Base-by-base conservation (phyloP, 2,888 invertebrate species). In the Drosophila neotestacea region DNA sequence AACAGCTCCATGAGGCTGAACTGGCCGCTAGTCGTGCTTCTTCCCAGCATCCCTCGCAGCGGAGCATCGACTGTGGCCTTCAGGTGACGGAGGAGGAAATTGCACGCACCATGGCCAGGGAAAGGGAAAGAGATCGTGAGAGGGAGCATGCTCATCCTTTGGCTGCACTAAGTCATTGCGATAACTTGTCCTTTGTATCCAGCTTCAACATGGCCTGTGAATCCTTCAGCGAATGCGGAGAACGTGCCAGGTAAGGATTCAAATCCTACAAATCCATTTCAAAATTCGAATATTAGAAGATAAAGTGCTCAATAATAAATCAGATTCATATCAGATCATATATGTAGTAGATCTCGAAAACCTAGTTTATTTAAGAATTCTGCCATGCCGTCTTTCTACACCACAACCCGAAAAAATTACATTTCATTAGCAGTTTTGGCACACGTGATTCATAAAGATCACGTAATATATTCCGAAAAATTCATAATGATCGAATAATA, bases 51-150 rank as follows among this genome's bases (percentile, higher is more conserved):
- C 96, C 96, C 10, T 97, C 97, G 16, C 97, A 97, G 51, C 91
- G 91, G 44, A 92, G 90, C 79, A 91, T 91, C 50, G 92, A 98
- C 97, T 91, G 95, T 68, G 97, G 97, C 83, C 94, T 97, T 60
- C 98, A 98, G 94, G 97, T 97, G 58, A 98, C 97, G 6, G 98
- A 98, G 93, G 98, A 98, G 93, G 98, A 98, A 90, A 98, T 98
- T 71, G 97, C 97, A 4, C 94, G 95, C 59, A 97, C 97, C 86
- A 97, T 97, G 96, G 66, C 73, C 11, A 52, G 47, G 50, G 54
- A 76, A 6, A 10, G 70, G 50, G 60, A 67, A 3, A 34, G 72
- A 28, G 74, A 74, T 2, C n/a, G 71, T 47, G 64, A 70, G 4
- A 56, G 76, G 34, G 62, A 63, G 4, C 54, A 95, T 96, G 73